Percentiles rank a stretch among this genome's conserved stretches.
phyloP scores from a whole-genome alignment of 2,888 invertebrate species.

The Eudemis profundana region DNA sequence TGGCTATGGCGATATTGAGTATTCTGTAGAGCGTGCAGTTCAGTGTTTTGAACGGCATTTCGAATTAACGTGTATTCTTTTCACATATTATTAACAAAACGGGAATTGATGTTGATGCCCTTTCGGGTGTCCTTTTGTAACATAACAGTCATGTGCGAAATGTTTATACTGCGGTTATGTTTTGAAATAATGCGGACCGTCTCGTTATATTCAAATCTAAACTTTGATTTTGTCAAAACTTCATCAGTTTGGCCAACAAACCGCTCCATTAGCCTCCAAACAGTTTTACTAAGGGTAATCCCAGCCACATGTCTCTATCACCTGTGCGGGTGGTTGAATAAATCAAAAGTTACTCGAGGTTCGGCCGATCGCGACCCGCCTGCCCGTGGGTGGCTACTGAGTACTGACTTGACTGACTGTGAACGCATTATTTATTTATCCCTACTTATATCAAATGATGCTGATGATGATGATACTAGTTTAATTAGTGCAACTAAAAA shows the following conservation, averaged over 20 bases:
- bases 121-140: too few relatives aligned
- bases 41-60: too few relatives aligned
- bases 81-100: too few relatives aligned
- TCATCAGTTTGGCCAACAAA: neutral
- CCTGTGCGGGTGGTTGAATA: slow-evolving; percentile 21
- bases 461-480: slow-evolving; percentile 15
- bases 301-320: slow-evolving; percentile 15
- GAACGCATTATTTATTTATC: slow-evolving; percentile 32
- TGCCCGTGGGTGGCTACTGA: slow-evolving; percentile 28
- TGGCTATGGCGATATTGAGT: neutral
- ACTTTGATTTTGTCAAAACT: neutral
- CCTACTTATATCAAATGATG: neutral
- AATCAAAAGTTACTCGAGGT: slow-evolving; percentile 32
- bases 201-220: neutral
- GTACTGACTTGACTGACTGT: too few relatives aligned
- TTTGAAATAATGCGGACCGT: too few relatives aligned
- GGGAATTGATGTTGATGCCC: too few relatives aligned
- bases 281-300: neutral
- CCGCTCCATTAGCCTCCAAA: neutral
- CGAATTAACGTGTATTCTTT: neutral
- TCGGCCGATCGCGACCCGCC: neutral
- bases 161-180: too few relatives aligned
- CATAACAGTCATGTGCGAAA: too few relatives aligned
- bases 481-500: neutral
- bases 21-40: neutral